These are phyloP conservation scores for Leptinotarsa peninsularis DNA, from an alignment of 2,888 invertebrate species.

Conservation along the genomic window DNA sequence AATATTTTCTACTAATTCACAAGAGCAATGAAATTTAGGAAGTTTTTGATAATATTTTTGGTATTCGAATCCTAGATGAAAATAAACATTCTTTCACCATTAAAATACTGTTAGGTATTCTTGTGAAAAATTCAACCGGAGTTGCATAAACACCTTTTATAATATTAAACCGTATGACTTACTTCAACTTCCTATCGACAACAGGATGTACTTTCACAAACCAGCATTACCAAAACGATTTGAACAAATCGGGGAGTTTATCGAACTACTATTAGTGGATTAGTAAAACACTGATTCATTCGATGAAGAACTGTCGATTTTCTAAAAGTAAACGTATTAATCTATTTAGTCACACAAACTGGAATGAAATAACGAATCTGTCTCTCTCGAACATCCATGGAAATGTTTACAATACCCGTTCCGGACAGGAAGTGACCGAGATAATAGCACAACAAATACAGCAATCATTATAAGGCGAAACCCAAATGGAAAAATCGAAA, in stretches of 20 bases:
- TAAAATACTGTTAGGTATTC: too few species aligned
- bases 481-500: neutral
- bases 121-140: too few species aligned
- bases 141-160: neutral
- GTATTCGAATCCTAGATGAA: neutral
- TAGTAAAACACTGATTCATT: neutral
- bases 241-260: neutral
- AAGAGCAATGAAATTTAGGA: too few species aligned
- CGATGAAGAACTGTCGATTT: neutral
- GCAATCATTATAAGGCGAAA: constrained; percentile 7
- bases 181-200: neutral
- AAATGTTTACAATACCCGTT: neutral
- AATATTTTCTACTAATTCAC: too few species aligned
- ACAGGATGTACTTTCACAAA: neutral
- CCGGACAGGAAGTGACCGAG: constrained; percentile 25
- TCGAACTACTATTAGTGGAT: neutral
- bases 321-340: neutral
- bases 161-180: neutral
- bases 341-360: constrained; percentile 8
- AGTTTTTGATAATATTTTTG: too few species aligned
- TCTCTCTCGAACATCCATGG: neutral
- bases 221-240: neutral
- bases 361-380: neutral
- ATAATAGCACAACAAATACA: constrained; percentile 21
- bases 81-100: too few species aligned